Percentiles rank a stretch among this genome's conserved stretches.
phyloP scores from a whole-genome alignment of 2,797 vertebrate genomes.

The Pangasius larnaudii region DNA sequence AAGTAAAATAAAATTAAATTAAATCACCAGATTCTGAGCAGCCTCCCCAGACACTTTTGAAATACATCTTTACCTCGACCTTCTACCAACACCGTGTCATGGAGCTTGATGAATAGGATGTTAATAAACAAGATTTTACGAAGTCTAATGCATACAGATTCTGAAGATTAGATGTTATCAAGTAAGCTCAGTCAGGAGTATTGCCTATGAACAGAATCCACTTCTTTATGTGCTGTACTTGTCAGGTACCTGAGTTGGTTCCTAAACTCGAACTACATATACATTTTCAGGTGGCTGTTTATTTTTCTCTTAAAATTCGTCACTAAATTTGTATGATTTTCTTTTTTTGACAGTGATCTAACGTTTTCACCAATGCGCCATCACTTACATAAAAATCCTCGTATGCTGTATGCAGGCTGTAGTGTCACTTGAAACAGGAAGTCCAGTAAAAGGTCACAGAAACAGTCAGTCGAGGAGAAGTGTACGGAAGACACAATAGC shows the following conservation, averaged over 20 bases:
- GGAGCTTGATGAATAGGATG: background rate
- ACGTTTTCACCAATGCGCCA: background rate
- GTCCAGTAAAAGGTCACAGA: conserved; percentile 74
- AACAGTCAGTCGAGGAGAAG: conserved; percentile 67
- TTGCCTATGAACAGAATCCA: background rate
- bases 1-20: background rate
- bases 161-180: background rate
- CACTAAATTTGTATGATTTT: background rate
- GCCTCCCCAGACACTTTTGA: background rate
- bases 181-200: background rate
- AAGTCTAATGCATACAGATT: background rate
- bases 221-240: background rate
- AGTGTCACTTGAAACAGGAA: conserved; percentile 75
- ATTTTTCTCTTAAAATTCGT: background rate
- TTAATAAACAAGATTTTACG: background rate
- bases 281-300: background rate
- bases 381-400: background rate
- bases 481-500: conserved; percentile 49
- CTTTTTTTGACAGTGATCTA: background rate
- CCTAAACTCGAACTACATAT: background rate
- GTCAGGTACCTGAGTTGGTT: background rate
- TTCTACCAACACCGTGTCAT: background rate
- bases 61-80: background rate
- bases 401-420: conserved; percentile 59
- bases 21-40: background rate